Evolutionary conservation across 1,140 invertebrate species (phyloP).

Genomic region (Stenopsyche tienmushanensis): DNA sequence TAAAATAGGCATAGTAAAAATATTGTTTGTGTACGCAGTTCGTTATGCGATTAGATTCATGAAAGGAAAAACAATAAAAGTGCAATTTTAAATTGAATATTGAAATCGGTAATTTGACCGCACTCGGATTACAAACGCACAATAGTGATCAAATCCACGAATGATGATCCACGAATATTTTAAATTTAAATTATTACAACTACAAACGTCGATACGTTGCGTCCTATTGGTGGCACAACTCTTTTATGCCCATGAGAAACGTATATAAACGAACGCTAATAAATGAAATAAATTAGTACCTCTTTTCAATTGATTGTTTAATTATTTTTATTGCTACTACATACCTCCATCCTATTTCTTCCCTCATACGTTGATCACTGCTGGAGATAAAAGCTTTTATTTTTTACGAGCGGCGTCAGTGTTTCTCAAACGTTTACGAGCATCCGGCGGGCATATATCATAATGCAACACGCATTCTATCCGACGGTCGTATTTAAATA

Average conservation of each 20-base stretch:
- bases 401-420: neutral
- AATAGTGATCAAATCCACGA: neutral
- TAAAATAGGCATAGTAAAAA: too few relatives aligned
- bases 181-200: neutral
- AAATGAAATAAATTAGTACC: conserved; percentile 26
- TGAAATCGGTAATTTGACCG: too few relatives aligned
- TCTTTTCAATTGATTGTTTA: conserved; percentile 28
- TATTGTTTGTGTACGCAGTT: too few relatives aligned
- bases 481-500: too few relatives aligned
- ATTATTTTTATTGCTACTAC: conserved; percentile 30
- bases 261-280: too few relatives aligned
- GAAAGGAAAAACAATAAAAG: too few relatives aligned
- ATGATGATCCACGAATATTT: neutral
- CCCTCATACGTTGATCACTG: conserved; percentile 7
- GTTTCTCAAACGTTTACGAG: conserved; percentile 9
- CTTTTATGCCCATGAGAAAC: neutral
- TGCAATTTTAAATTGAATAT: too few relatives aligned
- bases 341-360: conserved; percentile 15
- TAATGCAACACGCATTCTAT: too few relatives aligned
- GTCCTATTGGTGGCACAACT: neutral
- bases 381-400: conserved; percentile 22
- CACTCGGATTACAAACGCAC: too few relatives aligned
- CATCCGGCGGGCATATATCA: too few relatives aligned
- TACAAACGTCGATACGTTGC: neutral
- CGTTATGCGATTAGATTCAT: too few relatives aligned